Base-by-base conservation (phyloP, 2,113 vertebrate species). In the Talpa occidentalis region DNA sequence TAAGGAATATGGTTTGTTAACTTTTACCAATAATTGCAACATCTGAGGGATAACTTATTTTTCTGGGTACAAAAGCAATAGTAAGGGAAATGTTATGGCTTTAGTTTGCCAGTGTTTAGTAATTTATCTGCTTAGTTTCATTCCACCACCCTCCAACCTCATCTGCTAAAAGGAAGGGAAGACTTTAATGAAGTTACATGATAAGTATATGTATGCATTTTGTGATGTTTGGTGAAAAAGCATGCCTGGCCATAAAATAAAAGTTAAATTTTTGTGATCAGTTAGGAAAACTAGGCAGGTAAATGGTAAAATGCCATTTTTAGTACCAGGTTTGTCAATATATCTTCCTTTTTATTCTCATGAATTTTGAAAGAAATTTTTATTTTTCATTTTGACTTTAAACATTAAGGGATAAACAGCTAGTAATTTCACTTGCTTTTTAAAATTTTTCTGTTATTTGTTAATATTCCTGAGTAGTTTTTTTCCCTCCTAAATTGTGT, bases 331-430 rank as follows among this genome's bases (percentile, higher is more conserved):
- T 88, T 94, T 95, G 74, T 77, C 32, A 15, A 1, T 88, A 17
- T 93, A 26, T 56, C 10, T 80, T 76, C n/a, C 32, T 40, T 93
- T 83, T 88, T 81, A 64, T 78, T 67, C 12, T 91, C 42, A 35
- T 32, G 30, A 66, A 70, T 88, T 83, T 93, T 87, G 69, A 79
- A 94, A 77, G 84, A 88, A 94, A 10, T 19, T 35, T 79, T 90
- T 79, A 83, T 93, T 93, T 97, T 94, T 11, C 15, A 66, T 90
- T 79, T 93, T 91, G 14, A 91, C 81, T 93, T 92, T 83, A 82
- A 85, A 84, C 93, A 84, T 74, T 92, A 89, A 93, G 22, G 14
- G 16, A 52, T 74, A 90, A 79, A 47, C 10, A 83, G 77, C 14
- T 89, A 81, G 9, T 93, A 78, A 30, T 88, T 94, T 85, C 37